phyloP scores from a whole-genome alignment of 1,140 invertebrate species.

The Neodiprion fabricii region DNA sequence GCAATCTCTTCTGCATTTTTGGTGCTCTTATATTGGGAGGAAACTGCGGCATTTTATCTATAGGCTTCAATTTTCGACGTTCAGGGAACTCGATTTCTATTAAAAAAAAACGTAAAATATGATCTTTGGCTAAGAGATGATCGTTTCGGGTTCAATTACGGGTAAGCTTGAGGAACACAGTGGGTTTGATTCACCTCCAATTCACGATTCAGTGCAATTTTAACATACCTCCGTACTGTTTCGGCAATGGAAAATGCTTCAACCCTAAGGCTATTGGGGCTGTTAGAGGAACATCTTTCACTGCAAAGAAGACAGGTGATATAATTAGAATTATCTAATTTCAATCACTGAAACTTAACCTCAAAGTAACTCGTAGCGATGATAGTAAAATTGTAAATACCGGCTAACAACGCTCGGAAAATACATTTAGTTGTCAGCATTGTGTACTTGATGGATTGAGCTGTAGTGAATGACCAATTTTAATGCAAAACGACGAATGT shows the following conservation, averaged over 20 bases:
- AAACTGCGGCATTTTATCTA: conserved; percentile 77
- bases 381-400: conserved; percentile 14
- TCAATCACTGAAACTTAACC: conserved; percentile 1
- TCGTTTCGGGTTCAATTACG: background rate
- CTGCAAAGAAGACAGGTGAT: background rate
- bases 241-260: conserved; percentile 68
- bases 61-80: conserved; percentile 69
- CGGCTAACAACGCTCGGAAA: conserved; percentile 17
- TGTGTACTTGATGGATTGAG: no score
- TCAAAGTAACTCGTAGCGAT: conserved; percentile 1
- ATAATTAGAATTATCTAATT: background rate
- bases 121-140: background rate
- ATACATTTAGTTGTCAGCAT: conserved; percentile 9
- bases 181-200: conserved; percentile 12
- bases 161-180: background rate
- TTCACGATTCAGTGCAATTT: background rate
- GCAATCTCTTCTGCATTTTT: conserved; percentile 83
- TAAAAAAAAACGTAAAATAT: background rate
- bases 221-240: conserved; percentile 66
- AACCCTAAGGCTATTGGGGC: conserved; percentile 61
- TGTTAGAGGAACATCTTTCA: conserved; percentile 29
- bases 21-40: conserved; percentile 71
- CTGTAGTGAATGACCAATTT: no score
- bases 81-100: conserved; percentile 79
- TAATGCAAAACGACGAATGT: no score